Percentiles rank a stretch among this genome's conserved stretches.
Conservation (phyloP, 2,113 vertebrate genomes). For the Syngnathoides biaculeatus region DNA sequence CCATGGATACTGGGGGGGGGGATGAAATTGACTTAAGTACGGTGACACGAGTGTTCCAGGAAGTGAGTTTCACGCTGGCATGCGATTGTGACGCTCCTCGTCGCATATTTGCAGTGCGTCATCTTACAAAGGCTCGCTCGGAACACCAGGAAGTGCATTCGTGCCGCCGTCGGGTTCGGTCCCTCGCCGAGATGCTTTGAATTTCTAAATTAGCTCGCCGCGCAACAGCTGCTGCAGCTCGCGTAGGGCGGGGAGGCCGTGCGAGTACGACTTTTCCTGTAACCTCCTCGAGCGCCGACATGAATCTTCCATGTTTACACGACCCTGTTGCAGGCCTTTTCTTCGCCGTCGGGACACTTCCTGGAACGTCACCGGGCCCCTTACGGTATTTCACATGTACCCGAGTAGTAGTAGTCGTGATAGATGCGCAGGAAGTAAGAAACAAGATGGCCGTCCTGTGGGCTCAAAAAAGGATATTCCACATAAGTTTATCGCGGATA, state of each 20-base stretch:
- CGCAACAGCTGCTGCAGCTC: slow-evolving; percentile 4
- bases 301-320: background rate
- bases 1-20: too few relatives aligned
- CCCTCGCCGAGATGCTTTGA: background rate
- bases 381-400: background rate
- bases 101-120: background rate
- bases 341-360: background rate
- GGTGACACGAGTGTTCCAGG: too few relatives aligned
- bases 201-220: background rate
- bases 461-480: background rate
- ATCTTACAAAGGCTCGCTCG: background rate
- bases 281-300: background rate
- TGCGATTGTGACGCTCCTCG: background rate
- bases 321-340: background rate
- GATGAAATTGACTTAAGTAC: too few relatives aligned
- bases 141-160: background rate
- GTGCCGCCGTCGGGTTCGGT: background rate
- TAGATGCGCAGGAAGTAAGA: background rate
- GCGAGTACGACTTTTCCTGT: too few relatives aligned
- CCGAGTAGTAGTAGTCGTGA: too few relatives aligned
- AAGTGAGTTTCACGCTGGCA: too few relatives aligned
- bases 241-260: too few relatives aligned
- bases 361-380: background rate
- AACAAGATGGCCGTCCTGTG: background rate
- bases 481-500: too few relatives aligned